Evolutionary conservation across 2,797 vertebrate species (phyloP).

Genomic region (Rhodeus uyekii): DNA sequence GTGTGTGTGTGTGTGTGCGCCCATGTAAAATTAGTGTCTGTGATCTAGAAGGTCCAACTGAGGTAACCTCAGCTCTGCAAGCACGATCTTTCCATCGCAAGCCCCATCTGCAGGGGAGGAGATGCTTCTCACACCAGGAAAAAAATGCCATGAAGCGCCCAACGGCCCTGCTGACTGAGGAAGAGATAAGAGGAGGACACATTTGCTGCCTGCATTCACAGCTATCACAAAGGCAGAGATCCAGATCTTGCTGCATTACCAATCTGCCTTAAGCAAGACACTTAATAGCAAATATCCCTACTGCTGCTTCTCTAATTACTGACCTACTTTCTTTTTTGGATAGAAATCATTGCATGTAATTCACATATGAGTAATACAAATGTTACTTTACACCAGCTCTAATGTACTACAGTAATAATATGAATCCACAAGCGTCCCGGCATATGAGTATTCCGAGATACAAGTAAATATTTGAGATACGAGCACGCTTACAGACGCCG

Average conservation of each 20-base stretch:
- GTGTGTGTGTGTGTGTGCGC: no score
- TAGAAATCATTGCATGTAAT: background rate
- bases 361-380: background rate
- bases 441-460: no score
- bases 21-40: conserved; percentile 60
- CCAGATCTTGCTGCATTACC: background rate
- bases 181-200: conserved; percentile 3
- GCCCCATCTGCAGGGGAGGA: conserved; percentile 53
- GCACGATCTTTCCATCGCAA: conserved; percentile 63
- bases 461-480: no score
- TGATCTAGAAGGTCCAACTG: conserved; percentile 50
- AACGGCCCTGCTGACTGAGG: background rate
- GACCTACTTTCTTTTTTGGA: conserved; percentile 20
- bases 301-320: conserved; percentile 1
- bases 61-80: conserved; percentile 56
- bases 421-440: no score
- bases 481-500: no score
- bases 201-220: background rate
- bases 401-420: no score
- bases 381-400: background rate
- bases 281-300: background rate
- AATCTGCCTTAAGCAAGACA: conserved; percentile 4
- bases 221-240: background rate
- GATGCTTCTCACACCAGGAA: conserved; percentile 47
- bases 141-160: conserved; percentile 35